Base-by-base conservation (phyloP, 2,113 vertebrate genomes). In the Xerus inauris region DNA sequence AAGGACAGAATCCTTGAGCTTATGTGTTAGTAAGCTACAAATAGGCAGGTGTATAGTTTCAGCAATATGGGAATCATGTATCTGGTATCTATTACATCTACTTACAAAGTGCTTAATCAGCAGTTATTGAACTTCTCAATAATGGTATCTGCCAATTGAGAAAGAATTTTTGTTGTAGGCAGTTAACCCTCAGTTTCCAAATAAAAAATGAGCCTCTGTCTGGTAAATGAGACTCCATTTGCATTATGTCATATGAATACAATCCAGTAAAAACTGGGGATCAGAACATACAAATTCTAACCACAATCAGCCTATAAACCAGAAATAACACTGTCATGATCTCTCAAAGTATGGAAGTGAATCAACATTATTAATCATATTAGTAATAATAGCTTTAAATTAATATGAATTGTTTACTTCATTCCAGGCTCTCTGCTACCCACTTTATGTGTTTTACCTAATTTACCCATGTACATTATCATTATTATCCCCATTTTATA, bases 71-170 rank as follows among this genome's bases (percentile, higher is more conserved):
- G 77, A 88, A 93, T 83, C 80, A 93, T 67, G 32, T 77, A 93
- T 22, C 49, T 57, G 62, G 8, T 72, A 83, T n/a, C 77, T 62
- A 65, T 40, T 30, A 57, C 72, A 81, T 88, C 76, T 77, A 54
- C 82, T 94, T 64, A 86, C 57, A 59, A 92, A 96, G 72, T 59
- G 76, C 67, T 75, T 95, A 95, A 94, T 82, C 90, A 89, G 91
- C 54, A 93, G 49, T 92, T 82, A n/a, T 1, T 85, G 67, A 73
- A 77, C 85, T 93, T 94, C 89, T 77, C 83, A 62, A 1, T 9
- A 64, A 84, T 77, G 83, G 32, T 64, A 45, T 93, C 76, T 89
- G 57, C 73, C 89, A 54, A 47, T 4, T 88, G 89, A 91, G 85
- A 94, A 84, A 45, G 54, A 77, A 91, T 64, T 81, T 75, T 93